Evolutionary conservation across 2,113 vertebrate genomes (phyloP), one percentile per base, ranked within the genome.

Genomic region (Dromaius novaehollandiae): DNA sequence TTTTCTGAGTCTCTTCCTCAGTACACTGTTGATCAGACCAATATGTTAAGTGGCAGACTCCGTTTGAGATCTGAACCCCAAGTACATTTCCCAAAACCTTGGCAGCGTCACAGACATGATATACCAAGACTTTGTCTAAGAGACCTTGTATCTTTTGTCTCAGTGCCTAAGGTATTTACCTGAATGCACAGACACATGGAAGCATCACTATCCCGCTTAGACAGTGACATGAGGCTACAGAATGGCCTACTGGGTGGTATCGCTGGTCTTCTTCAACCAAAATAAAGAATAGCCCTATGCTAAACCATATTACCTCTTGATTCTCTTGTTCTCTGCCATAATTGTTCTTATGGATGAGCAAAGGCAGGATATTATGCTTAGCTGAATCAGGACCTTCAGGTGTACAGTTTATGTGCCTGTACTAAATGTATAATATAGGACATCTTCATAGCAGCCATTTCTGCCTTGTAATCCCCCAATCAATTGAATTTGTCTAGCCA

Each of bases 141-240:
- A 75, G 10, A 5, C 40, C 0, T 0, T 30, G 3, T 46, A 28
- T 18, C 7, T 78, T 44, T 24, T 28, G 13, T 51, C 1, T 0
- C 26, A 91, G 24, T 17, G 61, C 16, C n/a, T 32, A 14, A 53
- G 21, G 2, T 16, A 28, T 16, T 36, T 56, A 22, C 24, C 9
- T 81, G 76, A 86, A 40, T 68, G 58, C 5, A 0, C 7, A 88
- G 36, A 14, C 21, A 15, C 13, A 9, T 22, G 20, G 36, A 26
- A 83, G 11, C 25, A 76, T 10, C 17, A 6, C 28, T 12, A 0
- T 86, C 38, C 50, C 61, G 75, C 28, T 79, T 55, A 32, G 30
- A 28, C 20, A 10, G 26, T 34, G 51, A 58, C 6, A 3, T 3
- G 19, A 38, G 13, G 58, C 75, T 86, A 71, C 34, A 87, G 38